Base-by-base conservation (phyloP, 2,113 vertebrate species). In the Sinocyclocheilus anshuiensis region DNA sequence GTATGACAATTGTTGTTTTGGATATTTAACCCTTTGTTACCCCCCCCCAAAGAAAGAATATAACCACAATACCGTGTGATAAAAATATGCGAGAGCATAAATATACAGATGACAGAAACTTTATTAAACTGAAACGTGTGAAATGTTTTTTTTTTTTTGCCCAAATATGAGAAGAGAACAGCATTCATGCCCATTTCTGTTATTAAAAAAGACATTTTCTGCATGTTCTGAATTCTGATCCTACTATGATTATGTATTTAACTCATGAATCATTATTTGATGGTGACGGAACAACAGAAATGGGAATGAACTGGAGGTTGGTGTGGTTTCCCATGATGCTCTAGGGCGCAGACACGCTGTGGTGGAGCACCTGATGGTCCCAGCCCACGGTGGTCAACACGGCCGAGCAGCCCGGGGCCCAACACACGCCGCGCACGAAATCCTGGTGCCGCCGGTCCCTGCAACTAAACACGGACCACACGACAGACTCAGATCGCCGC, bases 311-410 rank as follows among this genome's bases (percentile, higher is more conserved):
- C 10, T 61, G 22, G 57, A 24, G 29, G 15, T 48, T n/a, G 72
- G 5, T 3, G 39, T 6, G 20, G 5, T 75, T 76, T 76, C 42
- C 72, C 72, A 48, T 48, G 72, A 76, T 76, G 72, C 72, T 48
- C 72, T 48, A 48, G 39, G 22, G 12, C 39, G 12, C 39, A 7
- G 72, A 6, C 20, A 71, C 16, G 1, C 90, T 91, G 91, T 99
- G 97, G 91, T 99, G 97, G 71, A 98, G 93, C 88, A 99, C 98
- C 76, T 97, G 96, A 88, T 99, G 98, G 91, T 99, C 98, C 98
- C 98, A 99, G 86, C 97, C 97, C 50, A 96, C 95, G 0, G 97
- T 99, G 1, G 97, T 98, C 76, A 99, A 94, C 16, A 94, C 93
- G 89, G 93, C 91, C 13, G 96, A 92, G n/a, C 94, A 95, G 39